Base-by-base conservation (phyloP, 37 sponge, comb jelly and placozoan genomes). In the Ianthella basta region DNA sequence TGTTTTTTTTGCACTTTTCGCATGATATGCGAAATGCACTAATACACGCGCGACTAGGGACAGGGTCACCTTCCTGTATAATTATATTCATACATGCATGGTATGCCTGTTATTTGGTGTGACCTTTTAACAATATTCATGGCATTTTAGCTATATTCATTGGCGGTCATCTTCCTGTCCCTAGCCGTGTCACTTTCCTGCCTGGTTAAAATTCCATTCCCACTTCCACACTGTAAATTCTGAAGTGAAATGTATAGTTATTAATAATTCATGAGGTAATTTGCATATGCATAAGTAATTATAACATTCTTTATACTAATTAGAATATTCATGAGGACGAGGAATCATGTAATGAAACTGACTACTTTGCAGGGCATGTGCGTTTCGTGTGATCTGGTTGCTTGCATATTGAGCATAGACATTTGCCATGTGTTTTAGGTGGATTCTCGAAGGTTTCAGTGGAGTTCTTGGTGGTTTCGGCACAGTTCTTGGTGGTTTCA, bases 301-400 rank as follows among this genome's bases (percentile, higher is more conserved):
- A n/a, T n/a, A 10, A 61, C 63, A 61, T 4, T 14, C 63, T 61
- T 69, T 27, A 13, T 69, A 69, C 10, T 1, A 30, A 69, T 69
- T 4, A 5, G 27, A 69, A 34, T 16, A 32, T 0, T 69, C 10
- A 4, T 32, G 1, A 4, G 27, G 66, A 16, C 10, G 6, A 30
- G 27, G 1, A 30, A 0, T 27, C 1, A 69, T 69, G 70, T 5
- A 27, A 13, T 35, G 6, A 6, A 44, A 13, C 21, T 0, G 24
- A 54, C 80, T 18, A 30, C 33, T 56, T 41, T 15, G 77, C 38
- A 50, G 92, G 92, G 29, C 92, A 92, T 25, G 87, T 78, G 30
- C 93, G 67, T 67, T 87, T 93, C 5, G 90, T 90, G 54, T 93
- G 93, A 16, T 90, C 93, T 55, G n/a, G 56, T 41, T 82, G 56